Evolutionary conservation across 2,797 vertebrate species (phyloP).

Genomic region (Muraenolepis orangiensis): DNA sequence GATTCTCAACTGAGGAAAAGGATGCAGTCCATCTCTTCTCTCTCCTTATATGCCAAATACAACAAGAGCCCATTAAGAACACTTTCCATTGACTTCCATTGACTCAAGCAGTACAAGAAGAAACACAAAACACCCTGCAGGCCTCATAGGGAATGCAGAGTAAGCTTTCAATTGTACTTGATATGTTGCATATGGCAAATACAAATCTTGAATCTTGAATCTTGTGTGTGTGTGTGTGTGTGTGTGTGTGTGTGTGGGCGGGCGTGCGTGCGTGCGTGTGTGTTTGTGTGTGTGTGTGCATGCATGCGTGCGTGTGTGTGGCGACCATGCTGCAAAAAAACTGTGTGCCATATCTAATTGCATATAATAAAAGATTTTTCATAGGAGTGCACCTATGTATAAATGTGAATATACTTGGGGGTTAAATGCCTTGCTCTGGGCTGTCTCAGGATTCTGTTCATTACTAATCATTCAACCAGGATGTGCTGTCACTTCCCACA

Average conservation of each 20-base stretch:
- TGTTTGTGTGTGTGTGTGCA: not conserved
- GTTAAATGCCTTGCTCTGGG: not conserved
- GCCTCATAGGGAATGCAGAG: too few species aligned
- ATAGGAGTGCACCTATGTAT: not conserved
- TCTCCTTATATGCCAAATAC: not conserved
- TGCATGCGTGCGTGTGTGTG: not conserved
- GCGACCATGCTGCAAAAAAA: not conserved
- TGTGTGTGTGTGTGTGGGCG: not conserved
- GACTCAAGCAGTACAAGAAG: not conserved
- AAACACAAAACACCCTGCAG: not conserved
- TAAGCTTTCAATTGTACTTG: too few species aligned
- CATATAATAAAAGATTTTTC: not conserved
- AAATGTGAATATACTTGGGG: not conserved
- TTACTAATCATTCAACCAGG: not conserved
- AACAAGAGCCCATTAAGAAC: not conserved
- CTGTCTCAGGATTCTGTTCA: not conserved
- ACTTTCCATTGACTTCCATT: not conserved
- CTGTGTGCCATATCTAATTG: not conserved
- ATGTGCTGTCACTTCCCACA: not conserved
- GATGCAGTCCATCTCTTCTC: not conserved
- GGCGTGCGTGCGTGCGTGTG: not conserved
- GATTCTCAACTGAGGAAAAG: not conserved
- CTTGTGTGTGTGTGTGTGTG: too few species aligned
- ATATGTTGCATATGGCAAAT: too few species aligned
- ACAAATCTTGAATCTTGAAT: too few species aligned